Conservation (phyloP, 2,113 vertebrate genomes). For the Chaetorhynchus papuensis region DNA sequence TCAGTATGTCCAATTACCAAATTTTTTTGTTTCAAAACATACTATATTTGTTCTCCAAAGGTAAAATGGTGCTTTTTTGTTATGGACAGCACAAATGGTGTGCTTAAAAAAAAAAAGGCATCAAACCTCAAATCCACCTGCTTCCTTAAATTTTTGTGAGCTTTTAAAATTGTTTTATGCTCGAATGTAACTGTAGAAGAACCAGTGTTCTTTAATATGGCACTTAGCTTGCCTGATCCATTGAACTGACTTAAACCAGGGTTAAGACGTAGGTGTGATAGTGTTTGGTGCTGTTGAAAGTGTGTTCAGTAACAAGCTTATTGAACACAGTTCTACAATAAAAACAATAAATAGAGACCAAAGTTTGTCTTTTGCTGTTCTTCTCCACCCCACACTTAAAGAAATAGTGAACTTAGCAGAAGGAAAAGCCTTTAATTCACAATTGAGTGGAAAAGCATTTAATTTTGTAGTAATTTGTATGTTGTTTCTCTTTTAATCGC, state of each 20-base stretch:
- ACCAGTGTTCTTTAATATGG: background rate
- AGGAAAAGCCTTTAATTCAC: background rate
- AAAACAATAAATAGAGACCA: background rate
- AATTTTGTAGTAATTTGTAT: background rate
- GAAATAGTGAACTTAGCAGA: background rate
- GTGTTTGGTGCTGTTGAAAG: background rate
- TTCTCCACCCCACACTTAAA: background rate
- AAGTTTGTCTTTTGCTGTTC: background rate
- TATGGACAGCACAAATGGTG: background rate
- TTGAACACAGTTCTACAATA: background rate
- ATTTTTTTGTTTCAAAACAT: background rate
- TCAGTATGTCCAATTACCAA: background rate
- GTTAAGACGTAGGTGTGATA: background rate
- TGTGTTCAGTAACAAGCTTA: background rate
- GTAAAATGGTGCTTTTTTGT: background rate
- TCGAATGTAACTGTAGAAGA: background rate
- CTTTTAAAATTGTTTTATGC: background rate
- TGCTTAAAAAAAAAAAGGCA: background rate
- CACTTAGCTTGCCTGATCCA: background rate
- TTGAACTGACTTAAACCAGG: background rate
- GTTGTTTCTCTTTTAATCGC: background rate
- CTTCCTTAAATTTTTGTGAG: background rate
- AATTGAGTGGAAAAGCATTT: background rate
- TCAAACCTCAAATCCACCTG: background rate
- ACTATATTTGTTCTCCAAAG: background rate